These are phyloP conservation scores for Notarius quadriscutis DNA, from an alignment of 2,113 vertebrate genomes.

Conservation along the genomic window DNA sequence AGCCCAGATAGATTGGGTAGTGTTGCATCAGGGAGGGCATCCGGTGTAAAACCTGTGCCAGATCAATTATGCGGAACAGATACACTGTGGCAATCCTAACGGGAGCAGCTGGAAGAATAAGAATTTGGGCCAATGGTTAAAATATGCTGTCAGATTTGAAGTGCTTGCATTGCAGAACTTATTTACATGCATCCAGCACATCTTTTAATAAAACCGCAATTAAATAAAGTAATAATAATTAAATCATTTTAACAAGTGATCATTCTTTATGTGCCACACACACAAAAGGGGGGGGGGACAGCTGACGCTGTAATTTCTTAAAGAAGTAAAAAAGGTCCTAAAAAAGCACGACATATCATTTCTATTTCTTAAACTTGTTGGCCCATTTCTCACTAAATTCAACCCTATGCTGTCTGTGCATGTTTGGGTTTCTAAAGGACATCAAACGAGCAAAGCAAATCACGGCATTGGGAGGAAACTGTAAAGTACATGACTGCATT, in stretches of 20 bases:
- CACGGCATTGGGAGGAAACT: not conserved
- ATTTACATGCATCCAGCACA: not conserved
- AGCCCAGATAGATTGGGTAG: too few species aligned
- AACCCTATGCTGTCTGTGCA: not conserved
- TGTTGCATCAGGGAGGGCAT: too few species aligned
- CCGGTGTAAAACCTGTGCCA: too few species aligned
- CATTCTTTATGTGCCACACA: not conserved
- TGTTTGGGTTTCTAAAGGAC: not conserved
- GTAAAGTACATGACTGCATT: not conserved
- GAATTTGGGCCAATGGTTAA: not conserved
- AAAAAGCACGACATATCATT: not conserved
- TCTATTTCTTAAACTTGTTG: not conserved
- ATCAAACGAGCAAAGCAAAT: not conserved
- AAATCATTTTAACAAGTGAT: not conserved
- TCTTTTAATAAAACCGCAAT: not conserved
- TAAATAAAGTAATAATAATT: not conserved
- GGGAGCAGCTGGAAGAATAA: too few species aligned
- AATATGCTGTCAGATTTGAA: not conserved
- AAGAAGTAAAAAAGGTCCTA: not conserved
- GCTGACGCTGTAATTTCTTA: not conserved
- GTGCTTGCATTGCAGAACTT: not conserved
- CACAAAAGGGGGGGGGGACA: not conserved
- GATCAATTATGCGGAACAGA: too few species aligned
- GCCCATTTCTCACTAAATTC: not conserved
- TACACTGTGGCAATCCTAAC: too few species aligned